Percentiles rank a stretch among this genome's conserved stretches.
Evolutionary conservation across 2,113 vertebrate genomes (phyloP).

Genomic region (Nibea coibor): DNA sequence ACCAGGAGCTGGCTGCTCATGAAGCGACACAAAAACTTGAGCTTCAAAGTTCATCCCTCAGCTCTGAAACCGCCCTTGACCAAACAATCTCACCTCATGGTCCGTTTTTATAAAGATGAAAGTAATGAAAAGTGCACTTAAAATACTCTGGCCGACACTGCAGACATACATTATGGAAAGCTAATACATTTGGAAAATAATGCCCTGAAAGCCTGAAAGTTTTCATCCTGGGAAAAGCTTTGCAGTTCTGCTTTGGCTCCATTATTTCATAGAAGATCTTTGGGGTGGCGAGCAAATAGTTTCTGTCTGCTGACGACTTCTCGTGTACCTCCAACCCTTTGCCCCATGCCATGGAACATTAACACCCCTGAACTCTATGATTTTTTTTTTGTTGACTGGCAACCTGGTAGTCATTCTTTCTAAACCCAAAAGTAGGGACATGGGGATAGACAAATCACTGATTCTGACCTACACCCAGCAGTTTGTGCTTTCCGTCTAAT

Average conservation of each 20-base stretch:
- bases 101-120: not conserved
- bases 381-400: not conserved
- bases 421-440: not conserved
- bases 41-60: not conserved
- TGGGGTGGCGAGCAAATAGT: no score
- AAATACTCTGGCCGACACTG: not conserved
- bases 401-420: no score
- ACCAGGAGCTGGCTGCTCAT: not conserved
- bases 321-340: not conserved
- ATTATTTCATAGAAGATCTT: not conserved
- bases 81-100: no score
- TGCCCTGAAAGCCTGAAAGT: not conserved
- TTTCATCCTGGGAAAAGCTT: constrained; percentile 19
- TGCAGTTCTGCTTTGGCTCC: not conserved
- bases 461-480: not conserved
- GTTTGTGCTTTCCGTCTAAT: constrained; percentile 1
- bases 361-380: not conserved
- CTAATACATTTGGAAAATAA: not conserved
- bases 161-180: not conserved
- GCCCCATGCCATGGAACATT: not conserved
- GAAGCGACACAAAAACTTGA: not conserved
- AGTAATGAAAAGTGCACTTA: not conserved
- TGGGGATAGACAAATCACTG: not conserved
- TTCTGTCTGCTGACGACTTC: not conserved
- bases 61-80: not conserved